Conservation (phyloP, 2,797 vertebrate genomes). For the Cetoscarus ocellatus region DNA sequence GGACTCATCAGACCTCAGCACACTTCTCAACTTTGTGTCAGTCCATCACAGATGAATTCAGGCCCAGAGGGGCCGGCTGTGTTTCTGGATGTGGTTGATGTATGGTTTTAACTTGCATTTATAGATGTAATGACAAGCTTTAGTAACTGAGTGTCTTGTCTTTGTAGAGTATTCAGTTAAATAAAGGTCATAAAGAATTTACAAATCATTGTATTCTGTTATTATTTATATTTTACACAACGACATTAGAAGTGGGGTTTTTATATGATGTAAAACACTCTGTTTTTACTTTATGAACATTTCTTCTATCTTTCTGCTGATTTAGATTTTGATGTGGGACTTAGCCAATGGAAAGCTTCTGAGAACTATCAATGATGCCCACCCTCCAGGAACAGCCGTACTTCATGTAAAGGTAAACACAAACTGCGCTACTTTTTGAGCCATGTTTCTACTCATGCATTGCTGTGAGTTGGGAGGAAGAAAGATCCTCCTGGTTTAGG, state of each 20-base stretch:
- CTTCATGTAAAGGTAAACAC: constrained; percentile 93
- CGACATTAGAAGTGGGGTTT: too few species aligned
- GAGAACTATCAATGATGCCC: constrained; percentile 95
- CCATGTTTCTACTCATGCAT: neutral
- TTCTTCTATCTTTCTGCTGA: constrained; percentile 1
- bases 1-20: too few species aligned
- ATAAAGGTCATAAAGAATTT: too few species aligned
- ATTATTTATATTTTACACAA: neutral
- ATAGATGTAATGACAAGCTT: too few species aligned
- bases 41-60: too few species aligned
- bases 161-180: too few species aligned
- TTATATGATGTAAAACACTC: neutral
- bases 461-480: neutral
- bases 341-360: constrained; percentile 96
- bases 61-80: too few species aligned
- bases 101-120: too few species aligned
- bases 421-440: neutral
- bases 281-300: neutral
- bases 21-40: too few species aligned
- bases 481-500: neutral
- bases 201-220: neutral
- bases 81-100: too few species aligned
- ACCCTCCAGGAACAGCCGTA: constrained; percentile 97
- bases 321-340: constrained; percentile 99
- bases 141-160: too few species aligned